A percentile compares a stretch with the other conserved stretches of the same genome.
Conservation (phyloP, 2,113 vertebrate species). For the Acrocephalus arundinaceus region DNA sequence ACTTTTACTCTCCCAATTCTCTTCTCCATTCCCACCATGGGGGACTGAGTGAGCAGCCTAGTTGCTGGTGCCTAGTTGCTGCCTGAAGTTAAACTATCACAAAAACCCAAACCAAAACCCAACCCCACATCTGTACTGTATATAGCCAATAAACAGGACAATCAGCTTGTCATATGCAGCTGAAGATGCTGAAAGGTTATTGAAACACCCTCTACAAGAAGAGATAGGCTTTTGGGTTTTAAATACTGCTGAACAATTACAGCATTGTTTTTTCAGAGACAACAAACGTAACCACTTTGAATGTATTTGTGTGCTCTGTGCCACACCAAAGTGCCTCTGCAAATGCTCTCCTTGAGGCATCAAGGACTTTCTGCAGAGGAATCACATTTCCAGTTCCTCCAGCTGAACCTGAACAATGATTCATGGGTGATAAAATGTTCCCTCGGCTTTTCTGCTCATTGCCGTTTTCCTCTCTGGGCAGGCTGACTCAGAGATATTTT, state of each 20-base stretch:
- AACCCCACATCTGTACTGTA: background rate
- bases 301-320: background rate
- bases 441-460: background rate
- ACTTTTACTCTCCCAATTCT: background rate
- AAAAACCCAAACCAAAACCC: background rate
- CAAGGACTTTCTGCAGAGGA: background rate
- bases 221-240: background rate
- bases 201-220: background rate
- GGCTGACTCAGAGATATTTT: background rate
- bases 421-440: background rate
- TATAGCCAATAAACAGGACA: background rate
- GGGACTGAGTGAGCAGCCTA: background rate
- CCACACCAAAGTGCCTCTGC: background rate
- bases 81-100: background rate
- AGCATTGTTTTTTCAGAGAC: background rate
- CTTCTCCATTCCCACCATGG: background rate
- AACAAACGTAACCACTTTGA: background rate
- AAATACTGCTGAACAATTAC: background rate
- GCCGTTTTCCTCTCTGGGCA: background rate
- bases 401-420: conserved; percentile 8
- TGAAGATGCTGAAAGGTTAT: background rate
- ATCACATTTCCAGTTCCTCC: background rate
- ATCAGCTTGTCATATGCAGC: background rate
- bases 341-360: background rate
- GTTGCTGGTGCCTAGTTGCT: background rate